phyloP scores from a whole-genome alignment of 1,140 invertebrate species.

The Amyelois transitella region DNA sequence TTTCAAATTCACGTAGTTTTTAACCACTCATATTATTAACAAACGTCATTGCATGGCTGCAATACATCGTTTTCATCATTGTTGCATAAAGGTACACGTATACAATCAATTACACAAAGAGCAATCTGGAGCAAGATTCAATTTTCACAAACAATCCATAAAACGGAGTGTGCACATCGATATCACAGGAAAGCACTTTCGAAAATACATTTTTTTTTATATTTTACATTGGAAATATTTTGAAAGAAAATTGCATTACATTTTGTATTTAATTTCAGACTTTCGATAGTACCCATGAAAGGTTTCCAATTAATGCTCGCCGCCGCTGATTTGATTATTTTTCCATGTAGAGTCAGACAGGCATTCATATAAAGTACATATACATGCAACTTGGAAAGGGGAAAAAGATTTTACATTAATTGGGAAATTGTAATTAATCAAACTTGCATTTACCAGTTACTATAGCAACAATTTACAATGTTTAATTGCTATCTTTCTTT shows the following conservation, averaged over 20 bases:
- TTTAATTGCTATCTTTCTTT: too few species aligned
- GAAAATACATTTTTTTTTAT: not conserved
- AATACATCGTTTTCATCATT: too few species aligned
- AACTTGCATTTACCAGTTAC: too few species aligned
- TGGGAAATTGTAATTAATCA: too few species aligned
- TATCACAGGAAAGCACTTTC: not conserved
- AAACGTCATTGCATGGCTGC: too few species aligned
- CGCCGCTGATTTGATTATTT: not conserved
- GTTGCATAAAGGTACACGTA: too few species aligned
- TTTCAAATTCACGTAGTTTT: too few species aligned
- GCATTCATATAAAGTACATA: not conserved
- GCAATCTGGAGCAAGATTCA: slow-evolving; percentile 31
- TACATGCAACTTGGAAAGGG: too few species aligned
- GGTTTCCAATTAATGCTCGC: not conserved
- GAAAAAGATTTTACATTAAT: too few species aligned
- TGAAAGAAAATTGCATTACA: not conserved
- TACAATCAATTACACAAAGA: slow-evolving; percentile 41
- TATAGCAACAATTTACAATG: too few species aligned
- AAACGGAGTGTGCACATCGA: slow-evolving; percentile 21
- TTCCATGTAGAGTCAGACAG: not conserved
- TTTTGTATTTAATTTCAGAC: not conserved
- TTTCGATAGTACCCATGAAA: not conserved
- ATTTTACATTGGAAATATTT: not conserved
- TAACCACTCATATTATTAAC: too few species aligned
- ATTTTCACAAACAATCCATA: slow-evolving; percentile 42